A percentile compares a stretch with the other conserved stretches of the same genome.
phyloP scores from a whole-genome alignment of 2,888 invertebrate genomes.

The Epinotia bilunana region DNA sequence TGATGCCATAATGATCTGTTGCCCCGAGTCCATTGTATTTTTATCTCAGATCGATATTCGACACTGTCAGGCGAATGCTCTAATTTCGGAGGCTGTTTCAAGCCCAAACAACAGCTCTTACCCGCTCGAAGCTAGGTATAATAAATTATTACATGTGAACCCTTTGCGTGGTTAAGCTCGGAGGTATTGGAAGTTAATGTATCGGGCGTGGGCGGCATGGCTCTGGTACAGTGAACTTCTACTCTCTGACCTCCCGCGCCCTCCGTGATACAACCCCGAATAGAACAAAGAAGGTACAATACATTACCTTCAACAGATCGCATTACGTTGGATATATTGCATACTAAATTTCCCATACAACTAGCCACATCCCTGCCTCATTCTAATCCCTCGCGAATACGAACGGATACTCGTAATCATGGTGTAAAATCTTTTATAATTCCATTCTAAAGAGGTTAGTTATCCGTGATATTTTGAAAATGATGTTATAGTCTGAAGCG shows the following conservation, averaged over 20 bases:
- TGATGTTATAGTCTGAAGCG: constrained; percentile 6
- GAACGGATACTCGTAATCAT: constrained; percentile 31
- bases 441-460: constrained; percentile 2
- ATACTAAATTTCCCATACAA: constrained; percentile 53
- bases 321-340: constrained; percentile 57
- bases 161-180: constrained; percentile 73
- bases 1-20: constrained; percentile 21
- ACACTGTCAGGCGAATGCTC: constrained; percentile 37
- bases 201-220: constrained; percentile 65
- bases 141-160: constrained; percentile 78
- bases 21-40: constrained; percentile 38
- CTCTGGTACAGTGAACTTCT: constrained; percentile 65
- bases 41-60: constrained; percentile 41
- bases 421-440: constrained; percentile 14
- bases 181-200: constrained; percentile 72
- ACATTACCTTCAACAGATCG: constrained; percentile 59
- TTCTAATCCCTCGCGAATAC: constrained; percentile 46
- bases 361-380: constrained; percentile 50
- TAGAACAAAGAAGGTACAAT: constrained; percentile 55
- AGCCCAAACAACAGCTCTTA: constrained; percentile 44
- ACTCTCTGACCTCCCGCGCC: constrained; percentile 51
- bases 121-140: constrained; percentile 59
- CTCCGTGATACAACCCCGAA: constrained; percentile 46
- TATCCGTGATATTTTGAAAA: constrained; percentile 7
- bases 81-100: constrained; percentile 41